Evolutionary conservation across 2,113 vertebrate genomes (phyloP).

Genomic region (Maccullochella peelii): DNA sequence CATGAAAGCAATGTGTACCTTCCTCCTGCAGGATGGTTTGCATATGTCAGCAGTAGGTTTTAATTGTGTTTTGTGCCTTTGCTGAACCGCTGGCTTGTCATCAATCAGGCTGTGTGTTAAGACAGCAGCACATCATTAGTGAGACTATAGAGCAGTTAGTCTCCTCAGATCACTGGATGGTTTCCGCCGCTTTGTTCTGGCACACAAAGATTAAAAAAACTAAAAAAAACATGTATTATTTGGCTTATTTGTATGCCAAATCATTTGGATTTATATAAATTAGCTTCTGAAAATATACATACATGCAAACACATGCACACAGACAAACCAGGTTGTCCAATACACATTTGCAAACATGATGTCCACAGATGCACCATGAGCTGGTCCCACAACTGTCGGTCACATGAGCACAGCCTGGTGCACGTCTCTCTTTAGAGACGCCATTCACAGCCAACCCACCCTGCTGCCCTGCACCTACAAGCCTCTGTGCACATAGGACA

Average conservation of each 20-base stretch:
- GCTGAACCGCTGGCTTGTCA: background rate
- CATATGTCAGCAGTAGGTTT: background rate
- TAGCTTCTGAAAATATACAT: background rate
- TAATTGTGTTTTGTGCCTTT: conserved; percentile 26
- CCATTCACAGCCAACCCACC: conserved; percentile 46
- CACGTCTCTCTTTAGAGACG: conserved; percentile 40
- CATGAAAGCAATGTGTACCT: background rate
- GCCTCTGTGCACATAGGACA: conserved; percentile 30
- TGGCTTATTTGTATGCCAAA: background rate
- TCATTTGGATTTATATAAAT: background rate
- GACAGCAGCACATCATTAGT: conserved; percentile 53
- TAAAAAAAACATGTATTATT: background rate
- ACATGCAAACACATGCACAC: background rate
- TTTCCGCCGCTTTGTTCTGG: conserved; percentile 40
- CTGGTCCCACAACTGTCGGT: conserved; percentile 23
- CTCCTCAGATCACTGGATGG: conserved; percentile 28
- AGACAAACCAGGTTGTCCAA: background rate
- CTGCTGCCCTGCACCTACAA: conserved; percentile 31
- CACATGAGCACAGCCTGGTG: conserved; percentile 37
- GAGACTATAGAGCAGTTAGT: background rate
- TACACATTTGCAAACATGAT: conserved; percentile 3
- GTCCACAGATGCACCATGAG: background rate
- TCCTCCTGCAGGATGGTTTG: background rate
- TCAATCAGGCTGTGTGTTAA: conserved; percentile 45
- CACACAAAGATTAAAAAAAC: conserved; percentile 2